These are phyloP conservation scores for Mobula birostris DNA, from an alignment of 2,113 vertebrate genomes.

Conservation along the genomic window DNA sequence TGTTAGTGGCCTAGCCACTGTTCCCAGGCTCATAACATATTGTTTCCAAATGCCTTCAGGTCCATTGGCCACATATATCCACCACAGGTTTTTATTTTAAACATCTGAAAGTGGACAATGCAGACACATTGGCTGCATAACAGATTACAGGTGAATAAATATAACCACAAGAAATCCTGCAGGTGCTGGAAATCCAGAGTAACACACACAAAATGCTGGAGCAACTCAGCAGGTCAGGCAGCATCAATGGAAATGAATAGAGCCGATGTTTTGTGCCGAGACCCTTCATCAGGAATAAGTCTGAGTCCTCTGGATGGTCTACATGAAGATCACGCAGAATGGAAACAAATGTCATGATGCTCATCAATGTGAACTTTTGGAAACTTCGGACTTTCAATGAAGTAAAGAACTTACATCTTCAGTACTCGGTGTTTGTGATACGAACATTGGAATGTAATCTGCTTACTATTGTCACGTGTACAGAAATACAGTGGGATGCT, in stretches of 20 bases:
- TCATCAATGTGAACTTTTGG: neutral
- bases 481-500: no score
- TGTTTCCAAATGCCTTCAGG: neutral
- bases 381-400: neutral
- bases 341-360: neutral
- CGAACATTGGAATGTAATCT: no score
- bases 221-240: no score
- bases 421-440: no score
- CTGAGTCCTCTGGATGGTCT: neutral
- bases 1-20: neutral
- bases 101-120: neutral
- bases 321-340: neutral
- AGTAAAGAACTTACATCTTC: neutral
- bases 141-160: neutral
- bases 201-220: no score
- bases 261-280: no score
- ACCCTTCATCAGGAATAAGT: no score
- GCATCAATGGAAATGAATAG: no score
- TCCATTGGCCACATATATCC: neutral
- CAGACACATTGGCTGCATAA: neutral
- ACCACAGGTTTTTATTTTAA: neutral
- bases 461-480: no score
- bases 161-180: no score
- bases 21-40: neutral
- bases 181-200: no score